These are phyloP conservation scores for Isotomurus palustris DNA, from an alignment of 2,888 invertebrate species.

Conservation along the genomic window DNA sequence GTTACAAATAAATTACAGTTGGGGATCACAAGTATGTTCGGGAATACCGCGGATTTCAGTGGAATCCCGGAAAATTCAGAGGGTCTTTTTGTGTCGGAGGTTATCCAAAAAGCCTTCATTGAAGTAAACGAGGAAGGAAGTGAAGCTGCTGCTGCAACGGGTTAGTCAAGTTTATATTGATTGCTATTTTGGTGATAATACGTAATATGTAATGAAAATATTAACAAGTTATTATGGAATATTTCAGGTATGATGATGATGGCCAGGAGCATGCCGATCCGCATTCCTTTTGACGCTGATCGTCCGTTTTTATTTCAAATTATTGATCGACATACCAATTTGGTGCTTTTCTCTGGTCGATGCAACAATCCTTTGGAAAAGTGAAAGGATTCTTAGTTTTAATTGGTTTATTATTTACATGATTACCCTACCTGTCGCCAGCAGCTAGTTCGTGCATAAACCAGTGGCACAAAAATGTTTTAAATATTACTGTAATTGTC, in stretches of 20 bases:
- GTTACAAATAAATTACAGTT: constrained; percentile 56
- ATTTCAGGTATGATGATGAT: constrained; percentile 28
- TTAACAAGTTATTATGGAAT: background rate
- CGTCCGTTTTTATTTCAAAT: constrained; percentile 42
- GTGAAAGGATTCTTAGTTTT: too few species aligned
- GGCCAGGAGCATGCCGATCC: constrained; percentile 20
- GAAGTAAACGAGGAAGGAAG: constrained; percentile 84
- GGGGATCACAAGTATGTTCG: constrained; percentile 66
- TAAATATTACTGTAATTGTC: too few species aligned
- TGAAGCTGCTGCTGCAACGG: constrained; percentile 80
- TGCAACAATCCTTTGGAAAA: constrained; percentile 26
- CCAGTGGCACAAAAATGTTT: too few species aligned
- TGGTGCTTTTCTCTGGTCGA: constrained; percentile 38
- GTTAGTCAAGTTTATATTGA: constrained; percentile 53
- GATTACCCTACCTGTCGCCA: too few species aligned
- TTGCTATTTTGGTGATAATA: background rate
- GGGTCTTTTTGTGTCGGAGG: constrained; percentile 62
- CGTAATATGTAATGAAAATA: background rate
- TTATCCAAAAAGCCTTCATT: constrained; percentile 78
- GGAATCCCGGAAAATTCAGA: constrained; percentile 56
- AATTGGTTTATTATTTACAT: too few species aligned
- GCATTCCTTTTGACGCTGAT: constrained; percentile 30
- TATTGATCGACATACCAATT: constrained; percentile 33
- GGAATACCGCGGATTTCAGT: constrained; percentile 59
- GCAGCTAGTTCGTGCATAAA: too few species aligned